Conservation (phyloP, 1,140 invertebrate species). For the Ceratosolen fusciceps region DNA sequence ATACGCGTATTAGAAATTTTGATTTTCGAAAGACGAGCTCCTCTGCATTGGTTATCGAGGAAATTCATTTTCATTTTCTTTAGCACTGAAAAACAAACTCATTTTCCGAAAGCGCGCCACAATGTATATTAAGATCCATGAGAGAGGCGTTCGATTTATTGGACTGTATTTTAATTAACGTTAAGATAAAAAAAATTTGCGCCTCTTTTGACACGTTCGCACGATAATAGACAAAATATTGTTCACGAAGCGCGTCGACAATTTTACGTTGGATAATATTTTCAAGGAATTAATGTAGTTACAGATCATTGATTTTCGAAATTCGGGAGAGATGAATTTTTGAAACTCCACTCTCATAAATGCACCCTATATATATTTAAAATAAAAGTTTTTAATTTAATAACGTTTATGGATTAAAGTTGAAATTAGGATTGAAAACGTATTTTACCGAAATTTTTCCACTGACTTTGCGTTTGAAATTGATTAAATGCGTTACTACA, state of each 20-base stretch:
- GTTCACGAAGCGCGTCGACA: not conserved
- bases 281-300: not conserved
- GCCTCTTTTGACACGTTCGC: no score
- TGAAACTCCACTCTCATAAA: no score
- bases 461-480: no score
- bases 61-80: conserved; percentile 41
- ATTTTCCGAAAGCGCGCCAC: not conserved
- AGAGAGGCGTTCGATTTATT: conserved; percentile 20
- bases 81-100: conserved; percentile 16
- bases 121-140: not conserved
- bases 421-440: no score
- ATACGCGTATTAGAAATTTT: not conserved
- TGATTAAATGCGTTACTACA: no score
- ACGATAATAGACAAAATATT: no score
- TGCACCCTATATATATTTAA: no score
- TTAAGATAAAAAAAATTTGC: no score
- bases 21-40: not conserved
- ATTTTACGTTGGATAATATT: not conserved
- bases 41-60: not conserved
- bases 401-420: no score
- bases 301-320: not conserved
- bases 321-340: no score
- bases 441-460: no score
- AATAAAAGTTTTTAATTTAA: no score
- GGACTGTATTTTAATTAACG: not conserved